Base-by-base conservation (phyloP, 2,888 invertebrate species). In the Asteroscopus sphinx region DNA sequence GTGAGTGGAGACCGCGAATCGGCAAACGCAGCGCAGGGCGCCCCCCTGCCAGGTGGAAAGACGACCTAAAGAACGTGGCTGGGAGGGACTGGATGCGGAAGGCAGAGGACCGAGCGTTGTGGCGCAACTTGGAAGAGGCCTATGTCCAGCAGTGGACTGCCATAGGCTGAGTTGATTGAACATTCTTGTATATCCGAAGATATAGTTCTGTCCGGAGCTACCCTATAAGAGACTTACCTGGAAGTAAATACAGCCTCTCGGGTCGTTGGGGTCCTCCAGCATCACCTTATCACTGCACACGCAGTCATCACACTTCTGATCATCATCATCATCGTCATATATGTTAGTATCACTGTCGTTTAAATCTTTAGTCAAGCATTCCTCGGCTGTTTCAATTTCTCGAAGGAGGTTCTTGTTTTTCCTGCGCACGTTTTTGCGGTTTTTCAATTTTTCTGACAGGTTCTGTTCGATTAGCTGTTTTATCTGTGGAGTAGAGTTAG, bases 201-300 rank as follows among this genome's bases (percentile, higher is more conserved):
- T n/a, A n/a, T n/a, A n/a, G n/a, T n/a, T n/a, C n/a, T n/a, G n/a
- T n/a, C n/a, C n/a, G n/a, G n/a, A n/a, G n/a, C n/a, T n/a, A n/a
- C n/a, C n/a, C n/a, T n/a, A n/a, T n/a, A n/a, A n/a, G n/a, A n/a
- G n/a, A 41, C 45, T 17, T 1, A 95, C 95, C 91, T 96, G 96
- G 71, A 96, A 96, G 77, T 95, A 96, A 12, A 95, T 88, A 48
- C 96, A 96, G 0, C 96, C 96, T 28, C 92, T 88, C 0, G 96
- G 96, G 46, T 95, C 92, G 44, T 92, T 82, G 0, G 92, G 90
- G 33, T 93, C 92, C 59, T 94, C 94, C 0, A 92, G 58, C 6
- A 83, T 58, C 1, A 92, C 84, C 0, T 78, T 69, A 8, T 89
- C 90, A 0, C 56, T 68, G 40, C 91, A 90, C 0, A 71, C 56